Evolutionary conservation across 2,797 vertebrate species (phyloP), one percentile per base, ranked within the genome.

Genomic region (Enteromius anoplus): DNA sequence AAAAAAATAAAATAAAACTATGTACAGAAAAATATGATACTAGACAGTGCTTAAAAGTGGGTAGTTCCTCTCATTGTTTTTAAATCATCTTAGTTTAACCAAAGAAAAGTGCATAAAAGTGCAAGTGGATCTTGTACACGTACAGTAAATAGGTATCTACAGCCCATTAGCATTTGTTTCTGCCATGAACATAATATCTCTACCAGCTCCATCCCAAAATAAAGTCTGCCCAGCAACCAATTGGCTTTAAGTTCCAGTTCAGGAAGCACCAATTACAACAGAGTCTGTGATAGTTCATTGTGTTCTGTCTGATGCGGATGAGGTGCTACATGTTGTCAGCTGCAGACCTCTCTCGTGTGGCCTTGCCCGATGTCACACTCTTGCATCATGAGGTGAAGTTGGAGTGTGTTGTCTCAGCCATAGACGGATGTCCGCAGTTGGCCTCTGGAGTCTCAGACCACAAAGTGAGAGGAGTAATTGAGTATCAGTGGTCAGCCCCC

Each of bases 311-410:
- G 86, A 62, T 84, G 85, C 75, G 49, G 87, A 87, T 79, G 82
- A 90, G 86, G 83, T 88, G 88, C 78, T 81, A 85, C 87, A 83
- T 90, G 85, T 86, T 89, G 90, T 88, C 86, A 87, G 29, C 78
- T 73, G 65, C 84, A 85, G 89, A 87, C 89, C 84, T 90, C 82
- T 86, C 81, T 87, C 87, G 72, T 51, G 75, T 81, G 78, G 84
- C 45, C 60, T 64, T 79, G 80, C 23, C 29, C 81, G 90, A 88
- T 91, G 85, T 92, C 90, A 90, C 51, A 82, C 82, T 85, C 88
- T 93, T 93, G 93, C 92, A 92, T 93, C 92, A 92, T 87, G 42
- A 85, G 72, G 78, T 79, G 82, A 72, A 85, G 83, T 91, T 86
- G 86, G 76, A 85, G 82, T 83, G 60, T 84, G 65, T 88, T 87